Evolutionary conservation across 1,140 invertebrate species (phyloP).

Genomic region (Sinonovacula constricta): DNA sequence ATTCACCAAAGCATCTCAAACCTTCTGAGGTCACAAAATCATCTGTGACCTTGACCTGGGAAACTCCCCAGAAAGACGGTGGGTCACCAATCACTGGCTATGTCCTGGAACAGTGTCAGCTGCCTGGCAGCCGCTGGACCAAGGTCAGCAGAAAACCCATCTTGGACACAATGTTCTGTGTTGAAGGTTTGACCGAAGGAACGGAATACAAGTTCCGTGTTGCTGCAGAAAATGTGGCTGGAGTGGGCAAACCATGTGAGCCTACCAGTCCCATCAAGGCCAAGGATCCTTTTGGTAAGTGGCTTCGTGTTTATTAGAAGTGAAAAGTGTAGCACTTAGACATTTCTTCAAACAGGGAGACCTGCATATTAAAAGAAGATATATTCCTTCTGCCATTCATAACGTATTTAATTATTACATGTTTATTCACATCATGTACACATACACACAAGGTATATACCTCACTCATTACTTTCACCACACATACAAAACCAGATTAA

Average conservation of each 20-base stretch:
- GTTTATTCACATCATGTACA: too few relatives aligned
- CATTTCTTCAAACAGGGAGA: too few relatives aligned
- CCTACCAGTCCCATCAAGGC: constrained; percentile 91
- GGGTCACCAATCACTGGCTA: constrained; percentile 97
- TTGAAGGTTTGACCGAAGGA: constrained; percentile 93
- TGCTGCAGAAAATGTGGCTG: constrained; percentile 95
- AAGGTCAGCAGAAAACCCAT: constrained; percentile 83
- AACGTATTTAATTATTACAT: too few relatives aligned
- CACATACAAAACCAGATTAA: too few relatives aligned
- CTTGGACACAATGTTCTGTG: constrained; percentile 83
- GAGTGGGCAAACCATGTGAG: constrained; percentile 94
- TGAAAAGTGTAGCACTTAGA: too few relatives aligned
- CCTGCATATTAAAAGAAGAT: too few relatives aligned
- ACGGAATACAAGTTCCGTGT: constrained; percentile 98
- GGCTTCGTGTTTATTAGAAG: too few relatives aligned
- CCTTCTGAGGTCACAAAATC: constrained; percentile 94
- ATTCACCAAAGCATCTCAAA: constrained; percentile 81
- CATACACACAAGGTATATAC: too few relatives aligned
- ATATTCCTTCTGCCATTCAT: too few relatives aligned
- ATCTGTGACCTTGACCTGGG: constrained; percentile 94
- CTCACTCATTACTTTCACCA: too few relatives aligned
- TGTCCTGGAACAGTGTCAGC: constrained; percentile 91
- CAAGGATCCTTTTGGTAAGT: constrained; percentile 93
- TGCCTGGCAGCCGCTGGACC: constrained; percentile 82
- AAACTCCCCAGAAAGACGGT: constrained; percentile 98